Conservation (phyloP, 2,888 invertebrate genomes). For the Trachelus troglodyta region DNA sequence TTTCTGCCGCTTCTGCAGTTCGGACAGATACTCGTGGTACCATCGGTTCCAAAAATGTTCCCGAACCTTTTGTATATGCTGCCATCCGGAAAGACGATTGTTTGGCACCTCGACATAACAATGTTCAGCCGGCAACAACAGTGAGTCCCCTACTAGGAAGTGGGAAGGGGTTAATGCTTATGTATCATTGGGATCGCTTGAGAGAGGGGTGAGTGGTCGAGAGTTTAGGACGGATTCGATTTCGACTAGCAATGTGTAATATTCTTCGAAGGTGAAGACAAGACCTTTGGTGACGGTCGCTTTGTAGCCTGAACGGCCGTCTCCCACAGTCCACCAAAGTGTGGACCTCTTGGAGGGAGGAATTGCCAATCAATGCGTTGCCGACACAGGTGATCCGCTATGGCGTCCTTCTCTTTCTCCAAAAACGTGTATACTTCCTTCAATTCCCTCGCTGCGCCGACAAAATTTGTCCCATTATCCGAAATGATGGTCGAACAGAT, state of each 20-base stretch:
- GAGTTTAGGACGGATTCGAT: constrained; percentile 21
- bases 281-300: neutral
- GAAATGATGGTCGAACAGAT: constrained; percentile 11
- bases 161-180: constrained; percentile 15
- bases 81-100: neutral
- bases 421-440: constrained; percentile 17
- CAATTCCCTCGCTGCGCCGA: constrained; percentile 14
- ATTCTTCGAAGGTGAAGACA: too few relatives aligned
- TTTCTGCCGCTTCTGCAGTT: too few relatives aligned
- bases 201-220: constrained; percentile 23
- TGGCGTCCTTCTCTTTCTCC: constrained; percentile 12
- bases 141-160: constrained; percentile 23
- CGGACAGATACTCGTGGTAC: too few relatives aligned
- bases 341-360: constrained; percentile 27
- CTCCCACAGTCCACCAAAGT: constrained; percentile 27
- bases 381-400: constrained; percentile 5
- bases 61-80: too few relatives aligned
- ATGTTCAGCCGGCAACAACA: neutral
- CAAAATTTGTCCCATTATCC: constrained; percentile 11
- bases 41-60: too few relatives aligned
- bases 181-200: constrained; percentile 22
- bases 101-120: neutral
- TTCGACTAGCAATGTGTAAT: constrained; percentile 17
- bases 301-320: constrained; percentile 21
- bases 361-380: constrained; percentile 24